phyloP scores from a whole-genome alignment of 2,888 invertebrate genomes.

The Watsonalla cultraria region DNA sequence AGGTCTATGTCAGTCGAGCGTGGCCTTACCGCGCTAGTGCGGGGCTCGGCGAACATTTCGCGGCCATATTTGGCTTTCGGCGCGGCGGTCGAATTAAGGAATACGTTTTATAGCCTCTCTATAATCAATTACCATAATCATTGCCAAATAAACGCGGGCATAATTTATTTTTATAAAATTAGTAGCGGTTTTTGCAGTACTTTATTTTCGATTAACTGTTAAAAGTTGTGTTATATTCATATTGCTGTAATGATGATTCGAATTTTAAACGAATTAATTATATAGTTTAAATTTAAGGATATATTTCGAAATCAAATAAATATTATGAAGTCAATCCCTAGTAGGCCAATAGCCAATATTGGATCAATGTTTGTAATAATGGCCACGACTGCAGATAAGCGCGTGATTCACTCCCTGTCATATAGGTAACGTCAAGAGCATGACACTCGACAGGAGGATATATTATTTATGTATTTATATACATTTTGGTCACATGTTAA shows the following conservation, averaged over 20 bases:
- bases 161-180: neutral
- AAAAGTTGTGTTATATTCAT: neutral
- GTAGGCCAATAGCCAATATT: neutral
- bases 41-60: slow-evolving; percentile 36
- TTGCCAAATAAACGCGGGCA: neutral
- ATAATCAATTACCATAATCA: neutral
- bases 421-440: neutral
- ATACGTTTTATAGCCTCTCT: slow-evolving; percentile 7
- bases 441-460: neutral
- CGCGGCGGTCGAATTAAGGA: slow-evolving; percentile 33
- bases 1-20: slow-evolving; percentile 71
- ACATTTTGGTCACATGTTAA: no score
- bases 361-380: neutral
- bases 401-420: slow-evolving; percentile 1
- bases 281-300: no score
- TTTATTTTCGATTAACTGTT: neutral
- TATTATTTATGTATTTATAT: no score
- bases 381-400: neutral
- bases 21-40: slow-evolving; percentile 50
- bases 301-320: neutral
- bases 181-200: neutral
- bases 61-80: slow-evolving; percentile 47
- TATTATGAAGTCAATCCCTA: neutral
- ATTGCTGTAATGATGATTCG: neutral
- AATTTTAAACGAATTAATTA: neutral